These are phyloP conservation scores for Cirrhinus mrigala DNA, from an alignment of 2,797 vertebrate species.

Conservation along the genomic window DNA sequence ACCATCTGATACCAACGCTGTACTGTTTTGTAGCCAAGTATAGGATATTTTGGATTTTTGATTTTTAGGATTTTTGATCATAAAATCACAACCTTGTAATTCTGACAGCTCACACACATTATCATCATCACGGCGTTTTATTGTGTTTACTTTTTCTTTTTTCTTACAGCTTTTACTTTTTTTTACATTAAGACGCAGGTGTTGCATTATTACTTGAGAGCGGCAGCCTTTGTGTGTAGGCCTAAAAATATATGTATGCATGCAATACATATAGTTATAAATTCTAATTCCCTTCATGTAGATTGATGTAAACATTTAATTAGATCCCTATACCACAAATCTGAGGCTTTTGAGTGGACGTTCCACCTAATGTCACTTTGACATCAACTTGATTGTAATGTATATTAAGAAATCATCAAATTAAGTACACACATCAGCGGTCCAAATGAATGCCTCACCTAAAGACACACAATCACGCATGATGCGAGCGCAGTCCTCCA, in stretches of 20 bases:
- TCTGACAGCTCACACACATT: background rate
- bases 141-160: background rate
- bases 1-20: background rate
- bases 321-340: background rate
- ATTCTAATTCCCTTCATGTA: background rate
- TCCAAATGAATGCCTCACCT: constrained; percentile 11
- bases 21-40: background rate
- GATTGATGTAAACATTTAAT: background rate
- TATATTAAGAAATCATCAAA: background rate
- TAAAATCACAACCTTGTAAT: constrained; percentile 12
- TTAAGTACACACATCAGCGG: background rate
- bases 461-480: constrained; percentile 15
- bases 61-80: constrained; percentile 55
- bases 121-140: background rate
- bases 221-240: constrained; percentile 37
- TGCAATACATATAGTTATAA: background rate
- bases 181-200: constrained; percentile 47
- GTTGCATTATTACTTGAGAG: constrained; percentile 51
- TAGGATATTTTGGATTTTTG: constrained; percentile 21
- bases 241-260: background rate
- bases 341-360: background rate
- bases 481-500: constrained; percentile 1
- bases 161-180: constrained; percentile 32
- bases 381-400: background rate
- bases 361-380: background rate